Conservation (phyloP, 2,113 vertebrate genomes). For the human (Homo sapiens) region GRCh38 chr2:28779501-28780000, state of each 20-base stretch:
- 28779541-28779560: neutral
- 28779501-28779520: neutral
- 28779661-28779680: slow-evolving; percentile 38
- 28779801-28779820: neutral
- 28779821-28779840: neutral
- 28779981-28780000: neutral
- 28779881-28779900: neutral
- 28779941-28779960: neutral
- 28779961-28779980: neutral
- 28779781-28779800: neutral
- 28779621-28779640: slow-evolving; percentile 4
- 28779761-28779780: slow-evolving; percentile 20
- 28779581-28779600: neutral
- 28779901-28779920: neutral
- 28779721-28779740: neutral
- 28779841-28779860: neutral
- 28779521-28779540: neutral
- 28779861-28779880: neutral
- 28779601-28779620: neutral
- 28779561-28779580: neutral
- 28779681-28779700: slow-evolving; percentile 17
- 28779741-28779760: slow-evolving; percentile 7
- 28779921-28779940: neutral
- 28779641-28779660: neutral
- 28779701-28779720: neutral